These are phyloP conservation scores for Nannobrachium achirus DNA, from an alignment of 2,113 vertebrate species.

Conservation along the genomic window DNA sequence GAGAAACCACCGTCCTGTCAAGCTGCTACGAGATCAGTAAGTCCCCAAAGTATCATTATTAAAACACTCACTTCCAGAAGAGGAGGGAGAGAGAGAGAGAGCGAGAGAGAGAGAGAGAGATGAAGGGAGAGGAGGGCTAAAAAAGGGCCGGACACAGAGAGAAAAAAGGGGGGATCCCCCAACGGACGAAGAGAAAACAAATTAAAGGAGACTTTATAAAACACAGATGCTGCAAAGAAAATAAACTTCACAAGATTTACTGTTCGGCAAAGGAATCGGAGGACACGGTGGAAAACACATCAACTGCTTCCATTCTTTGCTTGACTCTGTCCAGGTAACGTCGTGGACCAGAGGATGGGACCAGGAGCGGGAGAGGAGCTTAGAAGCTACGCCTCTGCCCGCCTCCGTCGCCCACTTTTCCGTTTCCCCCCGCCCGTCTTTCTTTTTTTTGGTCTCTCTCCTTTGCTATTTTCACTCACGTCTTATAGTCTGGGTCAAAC, in stretches of 20 bases:
- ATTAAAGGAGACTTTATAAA: slow-evolving; percentile 97
- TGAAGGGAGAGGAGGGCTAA: slow-evolving; percentile 72
- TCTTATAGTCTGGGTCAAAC: slow-evolving; percentile 64
- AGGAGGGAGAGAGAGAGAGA: slow-evolving; percentile 64
- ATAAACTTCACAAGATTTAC: slow-evolving; percentile 95
- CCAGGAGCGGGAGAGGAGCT: too few species aligned
- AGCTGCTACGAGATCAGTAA: slow-evolving; percentile 65
- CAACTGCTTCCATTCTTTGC: slow-evolving; percentile 68
- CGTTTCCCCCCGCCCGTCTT: slow-evolving; percentile 11
- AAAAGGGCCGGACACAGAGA: slow-evolving; percentile 87
- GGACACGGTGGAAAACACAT: slow-evolving; percentile 93
- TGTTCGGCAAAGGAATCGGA: slow-evolving; percentile 84
- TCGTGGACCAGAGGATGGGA: not conserved
- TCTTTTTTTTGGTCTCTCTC: slow-evolving; percentile 50
- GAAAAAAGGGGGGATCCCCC: slow-evolving; percentile 84
- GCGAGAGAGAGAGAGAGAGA: slow-evolving; percentile 29
- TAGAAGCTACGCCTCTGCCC: slow-evolving; percentile 44
- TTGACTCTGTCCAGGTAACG: slow-evolving; percentile 74
- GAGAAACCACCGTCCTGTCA: slow-evolving; percentile 69
- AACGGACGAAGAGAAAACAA: slow-evolving; percentile 93
- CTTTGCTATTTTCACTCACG: slow-evolving; percentile 77
- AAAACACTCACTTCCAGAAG: slow-evolving; percentile 86
- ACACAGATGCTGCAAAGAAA: slow-evolving; percentile 98
- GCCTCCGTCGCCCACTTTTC: not conserved
- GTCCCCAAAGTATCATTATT: slow-evolving; percentile 87